These are phyloP conservation scores for Heliothis virescens DNA, from an alignment of 1,140 invertebrate species.

Conservation along the genomic window DNA sequence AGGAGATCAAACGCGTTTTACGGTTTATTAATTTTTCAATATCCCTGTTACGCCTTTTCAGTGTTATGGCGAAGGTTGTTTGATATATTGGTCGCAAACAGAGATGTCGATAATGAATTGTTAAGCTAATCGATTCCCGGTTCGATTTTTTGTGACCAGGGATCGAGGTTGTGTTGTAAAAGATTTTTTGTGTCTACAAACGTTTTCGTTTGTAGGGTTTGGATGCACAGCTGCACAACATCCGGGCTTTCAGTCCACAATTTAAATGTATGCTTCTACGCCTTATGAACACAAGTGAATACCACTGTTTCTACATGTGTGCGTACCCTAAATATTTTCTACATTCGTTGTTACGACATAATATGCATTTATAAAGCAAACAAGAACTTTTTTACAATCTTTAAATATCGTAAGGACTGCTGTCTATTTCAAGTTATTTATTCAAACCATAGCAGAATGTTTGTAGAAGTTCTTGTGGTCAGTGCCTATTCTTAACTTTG, in stretches of 20 bases:
- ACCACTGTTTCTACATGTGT: conserved; percentile 31
- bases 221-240: conserved; percentile 54
- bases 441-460: neutral
- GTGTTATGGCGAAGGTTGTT: neutral
- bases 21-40: conserved; percentile 29
- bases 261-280: conserved; percentile 12
- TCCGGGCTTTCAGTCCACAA: conserved; percentile 34
- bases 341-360: conserved; percentile 7
- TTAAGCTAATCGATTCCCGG: conserved; percentile 37
- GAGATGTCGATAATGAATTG: conserved; percentile 38
- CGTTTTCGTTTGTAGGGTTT: conserved; percentile 33
- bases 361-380: neutral
- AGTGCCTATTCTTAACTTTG: no score
- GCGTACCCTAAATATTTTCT: conserved; percentile 17
- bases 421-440: conserved; percentile 13
- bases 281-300: conserved; percentile 33
- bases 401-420: conserved; percentile 2
- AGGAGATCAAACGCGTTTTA: conserved; percentile 20
- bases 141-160: conserved; percentile 13
- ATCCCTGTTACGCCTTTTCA: conserved; percentile 1
- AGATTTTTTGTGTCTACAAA: conserved; percentile 45
- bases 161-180: conserved; percentile 7
- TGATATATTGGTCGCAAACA: conserved; percentile 37
- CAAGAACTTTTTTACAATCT: neutral
- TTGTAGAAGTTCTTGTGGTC: conserved; percentile 18